Base-by-base conservation (phyloP, 2,888 invertebrate genomes). In the Agonopterix subpropinquella region DNA sequence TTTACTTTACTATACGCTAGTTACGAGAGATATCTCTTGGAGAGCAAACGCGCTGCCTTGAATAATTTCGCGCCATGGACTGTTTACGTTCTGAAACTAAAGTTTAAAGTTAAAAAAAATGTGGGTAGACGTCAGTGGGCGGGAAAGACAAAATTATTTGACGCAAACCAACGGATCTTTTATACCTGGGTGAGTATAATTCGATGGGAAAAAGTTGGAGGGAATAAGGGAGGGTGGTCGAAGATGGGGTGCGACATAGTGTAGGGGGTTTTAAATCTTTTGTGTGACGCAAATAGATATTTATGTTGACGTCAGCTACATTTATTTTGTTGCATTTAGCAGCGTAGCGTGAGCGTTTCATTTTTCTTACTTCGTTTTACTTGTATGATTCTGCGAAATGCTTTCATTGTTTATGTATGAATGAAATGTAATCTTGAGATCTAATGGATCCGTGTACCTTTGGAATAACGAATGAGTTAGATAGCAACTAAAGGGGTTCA, bases 111-210 rank as follows among this genome's bases (percentile, higher is more conserved):
- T 28, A 28, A 28, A 28, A 28, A 28, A 72, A 59, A 91, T 91
- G 88, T 92, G 91, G 85, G 89, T 91, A 65, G 90, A 91, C 64
- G 85, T 92, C 41, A 89, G 84, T 59, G 88, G 89, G 61, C 89
- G 90, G 61, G 91, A 92, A 71, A 87, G 89, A 67, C 89, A 90
- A 61, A 82, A 81, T 64, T 92, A 92, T 73, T 85, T 90, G 58
- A 82, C 86, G 49, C 90, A 91, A 66, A 89, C 41, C 44, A 45
- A 45, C 11, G 45, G 28, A 42, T 15, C 15, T 8, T 43, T 36
- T 11, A 44, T 44, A n/a, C 42, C 42, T 11, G 42, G 42, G 42
- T 42, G 11, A 42, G 42, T 11, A 11, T 48, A 28, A 28, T 28
- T 28, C 28, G 28, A 28, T 28, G 28, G 35, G 18, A 35, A 44